Evolutionary conservation across 37 sponge, comb jelly and placozoan species (phyloP), one percentile per base, ranked within the genome.

Genomic region (Haliclona indistincta): DNA sequence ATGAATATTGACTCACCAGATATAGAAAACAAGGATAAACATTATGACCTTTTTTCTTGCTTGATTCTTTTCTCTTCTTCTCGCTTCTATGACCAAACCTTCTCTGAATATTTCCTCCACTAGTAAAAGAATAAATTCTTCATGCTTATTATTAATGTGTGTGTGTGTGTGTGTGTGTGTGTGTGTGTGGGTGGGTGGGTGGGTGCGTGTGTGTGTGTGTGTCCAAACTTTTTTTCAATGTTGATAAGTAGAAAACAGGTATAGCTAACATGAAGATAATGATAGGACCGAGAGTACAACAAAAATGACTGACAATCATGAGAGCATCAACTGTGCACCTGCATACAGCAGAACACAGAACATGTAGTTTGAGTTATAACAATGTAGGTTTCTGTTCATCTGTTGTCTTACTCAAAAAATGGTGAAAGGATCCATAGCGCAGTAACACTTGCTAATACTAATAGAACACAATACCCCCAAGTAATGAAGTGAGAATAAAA

Each of bases 21-120:
- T 23, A 38, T 82, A 82, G 68, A 82, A 82, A 56, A 82, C 83
- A 5, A 82, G 71, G 28, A 82, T 74, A 51, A 82, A 74, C 49
- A 74, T 56, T 11, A 82, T 43, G 13, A 82, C 74, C 47, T 82
- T 82, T 23, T 74, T 74, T 35, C 54, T 66, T 39, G 83, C 74
- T 4, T 74, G 26, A 15, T 74, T 34, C 40, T 39, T 74, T 45
- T 82, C 83, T 63, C 67, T 82, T 36, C 55, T 54, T 68, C 83
- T 74, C 35, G 74, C 67, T 29, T 82, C 75, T n/a, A 54, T 56
- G 0, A 56, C 75, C 3, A 66, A 60, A 52, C 73, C 81, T 34
- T 58, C 60, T n/a, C 15, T 47, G 51, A 47, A 47, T 17, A 15
- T 47, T 58, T 58, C 28, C 13, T 58, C 26, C 25, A 58, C 25